Evolutionary conservation across 2,797 vertebrate species (phyloP).

Genomic region (Acomys russatus): DNA sequence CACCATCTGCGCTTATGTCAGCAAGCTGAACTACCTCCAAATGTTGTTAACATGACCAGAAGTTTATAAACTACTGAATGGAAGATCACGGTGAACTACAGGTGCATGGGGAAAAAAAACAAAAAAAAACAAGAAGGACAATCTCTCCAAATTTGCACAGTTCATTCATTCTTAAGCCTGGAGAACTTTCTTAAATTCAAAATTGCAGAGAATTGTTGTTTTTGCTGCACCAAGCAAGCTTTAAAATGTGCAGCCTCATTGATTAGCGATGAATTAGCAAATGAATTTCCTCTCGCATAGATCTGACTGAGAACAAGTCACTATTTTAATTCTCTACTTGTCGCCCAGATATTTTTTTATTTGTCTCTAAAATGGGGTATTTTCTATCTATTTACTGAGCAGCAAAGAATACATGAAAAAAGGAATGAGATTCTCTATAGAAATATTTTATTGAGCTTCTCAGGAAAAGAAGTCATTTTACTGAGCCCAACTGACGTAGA

Average conservation of each 20-base stretch:
- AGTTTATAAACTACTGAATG: conserved; percentile 44
- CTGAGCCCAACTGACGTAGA: not conserved
- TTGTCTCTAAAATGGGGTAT: not conserved
- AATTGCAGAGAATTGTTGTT: not conserved
- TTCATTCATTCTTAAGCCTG: not conserved
- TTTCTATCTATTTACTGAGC: not conserved
- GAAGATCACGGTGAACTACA: not conserved
- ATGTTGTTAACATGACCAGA: not conserved
- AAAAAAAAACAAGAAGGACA: not conserved
- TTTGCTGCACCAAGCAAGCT: not conserved
- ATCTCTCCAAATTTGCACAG: not conserved
- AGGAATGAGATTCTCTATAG: not conserved
- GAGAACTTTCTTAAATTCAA: conserved; percentile 1
- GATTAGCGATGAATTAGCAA: not conserved
- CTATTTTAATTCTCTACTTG: not conserved
- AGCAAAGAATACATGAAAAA: not conserved
- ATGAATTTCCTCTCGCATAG: too few relatives aligned
- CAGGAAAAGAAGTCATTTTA: not conserved
- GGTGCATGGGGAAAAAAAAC: too few relatives aligned
- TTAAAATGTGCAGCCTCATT: not conserved
- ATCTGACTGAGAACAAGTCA: not conserved
- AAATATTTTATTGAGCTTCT: not conserved
- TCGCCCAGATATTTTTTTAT: not conserved
- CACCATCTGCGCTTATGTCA: not conserved
- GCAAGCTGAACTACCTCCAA: not conserved